These are phyloP conservation scores for Sebastes dallii DNA, from an alignment of 2,797 vertebrate species.

Conservation along the genomic window DNA sequence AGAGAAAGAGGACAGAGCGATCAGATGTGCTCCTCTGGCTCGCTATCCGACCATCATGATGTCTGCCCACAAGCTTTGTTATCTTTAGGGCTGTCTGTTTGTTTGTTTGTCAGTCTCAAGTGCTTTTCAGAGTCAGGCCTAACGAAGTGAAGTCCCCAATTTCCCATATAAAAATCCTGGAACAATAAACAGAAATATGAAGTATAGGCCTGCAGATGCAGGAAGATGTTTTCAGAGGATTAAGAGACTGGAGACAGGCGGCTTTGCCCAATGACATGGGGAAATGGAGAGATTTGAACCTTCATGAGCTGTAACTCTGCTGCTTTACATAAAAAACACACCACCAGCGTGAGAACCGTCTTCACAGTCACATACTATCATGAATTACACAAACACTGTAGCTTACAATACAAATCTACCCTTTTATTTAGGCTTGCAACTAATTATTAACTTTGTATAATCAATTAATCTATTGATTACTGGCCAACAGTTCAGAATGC, in stretches of 20 bases:
- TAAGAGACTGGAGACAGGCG: slow-evolving; percentile 70
- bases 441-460: not conserved
- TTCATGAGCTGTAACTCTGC: slow-evolving; percentile 36
- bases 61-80: slow-evolving; percentile 68
- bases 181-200: slow-evolving; percentile 78
- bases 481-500: not conserved
- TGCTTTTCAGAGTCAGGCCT: slow-evolving; percentile 58
- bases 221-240: slow-evolving; percentile 75
- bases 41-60: slow-evolving; percentile 33
- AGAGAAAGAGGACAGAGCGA: slow-evolving; percentile 27
- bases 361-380: slow-evolving; percentile 12
- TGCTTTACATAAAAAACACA: slow-evolving; percentile 39
- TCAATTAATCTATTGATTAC: not conserved
- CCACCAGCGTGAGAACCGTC: slow-evolving; percentile 60
- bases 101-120: slow-evolving; percentile 78
- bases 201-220: slow-evolving; percentile 56
- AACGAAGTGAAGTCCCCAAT: slow-evolving; percentile 61
- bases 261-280: slow-evolving; percentile 61
- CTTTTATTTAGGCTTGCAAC: not conserved
- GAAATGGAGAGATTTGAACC: slow-evolving; percentile 62
- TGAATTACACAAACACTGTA: not conserved
- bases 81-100: slow-evolving; percentile 70
- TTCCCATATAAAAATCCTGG: slow-evolving; percentile 70
- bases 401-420: not conserved
- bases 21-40: slow-evolving; percentile 51